phyloP scores from a whole-genome alignment of 2,888 invertebrate genomes.

The Mesorhabditis spiculigera region DNA sequence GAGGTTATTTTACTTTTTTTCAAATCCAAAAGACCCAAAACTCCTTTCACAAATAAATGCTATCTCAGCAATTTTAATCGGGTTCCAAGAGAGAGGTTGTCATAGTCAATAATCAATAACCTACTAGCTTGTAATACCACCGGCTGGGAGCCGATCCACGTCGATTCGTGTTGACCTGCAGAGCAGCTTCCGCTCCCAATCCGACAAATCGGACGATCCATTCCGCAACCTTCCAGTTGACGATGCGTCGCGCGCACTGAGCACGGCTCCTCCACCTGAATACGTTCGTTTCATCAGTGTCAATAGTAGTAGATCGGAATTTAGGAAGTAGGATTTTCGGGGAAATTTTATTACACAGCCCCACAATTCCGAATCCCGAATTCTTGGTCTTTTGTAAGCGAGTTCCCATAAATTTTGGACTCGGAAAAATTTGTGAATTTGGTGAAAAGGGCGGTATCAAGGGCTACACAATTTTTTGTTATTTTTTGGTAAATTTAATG shows the following conservation, averaged over 20 bases:
- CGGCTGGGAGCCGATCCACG: conserved; percentile 22
- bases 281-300: not conserved
- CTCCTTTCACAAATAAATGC: not conserved
- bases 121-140: not conserved
- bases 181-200: conserved; percentile 42
- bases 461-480: too few relatives aligned
- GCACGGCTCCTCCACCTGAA: not conserved
- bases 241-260: conserved; percentile 11
- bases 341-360: too few relatives aligned
- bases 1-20: not conserved
- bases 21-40: not conserved
- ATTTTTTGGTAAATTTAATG: too few relatives aligned
- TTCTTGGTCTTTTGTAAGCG: too few relatives aligned
- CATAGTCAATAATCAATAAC: too few relatives aligned
- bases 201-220: conserved; percentile 47
- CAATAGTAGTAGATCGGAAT: too few relatives aligned
- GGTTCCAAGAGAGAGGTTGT: too few relatives aligned
- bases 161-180: conserved; percentile 28
- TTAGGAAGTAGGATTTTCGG: too few relatives aligned
- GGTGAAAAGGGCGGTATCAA: too few relatives aligned
- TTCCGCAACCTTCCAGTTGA: conserved; percentile 14
- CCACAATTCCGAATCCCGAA: too few relatives aligned
- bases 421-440: too few relatives aligned
- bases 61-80: not conserved
- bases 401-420: too few relatives aligned